phyloP scores from a whole-genome alignment of 2,888 invertebrate genomes.

The Andrena bicolor region DNA sequence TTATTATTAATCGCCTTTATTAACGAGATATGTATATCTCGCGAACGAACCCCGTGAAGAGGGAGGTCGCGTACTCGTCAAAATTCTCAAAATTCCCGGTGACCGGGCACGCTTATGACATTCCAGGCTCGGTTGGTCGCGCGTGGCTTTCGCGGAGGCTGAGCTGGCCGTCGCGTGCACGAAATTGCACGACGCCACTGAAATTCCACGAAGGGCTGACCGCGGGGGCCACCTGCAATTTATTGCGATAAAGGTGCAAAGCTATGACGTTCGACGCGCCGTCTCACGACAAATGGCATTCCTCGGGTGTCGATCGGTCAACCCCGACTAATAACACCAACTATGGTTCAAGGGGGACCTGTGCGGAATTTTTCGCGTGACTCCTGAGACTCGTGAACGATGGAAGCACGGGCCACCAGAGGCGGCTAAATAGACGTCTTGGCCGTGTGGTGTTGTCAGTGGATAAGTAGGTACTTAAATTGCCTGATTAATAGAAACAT shows the following conservation, averaged over 20 bases:
- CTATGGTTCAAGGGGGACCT: constrained; percentile 1
- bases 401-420: no score
- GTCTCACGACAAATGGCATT: constrained; percentile 71
- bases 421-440: no score
- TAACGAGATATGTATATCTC: constrained; percentile 23
- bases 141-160: constrained; percentile 30
- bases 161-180: constrained; percentile 77
- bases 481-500: no score
- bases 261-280: constrained; percentile 67
- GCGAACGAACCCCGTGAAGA: constrained; percentile 4
- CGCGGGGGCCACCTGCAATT: constrained; percentile 63
- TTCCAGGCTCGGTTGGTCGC: constrained; percentile 71
- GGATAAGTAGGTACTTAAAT: no score
- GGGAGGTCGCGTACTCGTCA: constrained; percentile 44
- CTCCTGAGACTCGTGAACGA: not conserved
- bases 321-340: constrained; percentile 48
- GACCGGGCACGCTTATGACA: constrained; percentile 72
- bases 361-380: constrained; percentile 19
- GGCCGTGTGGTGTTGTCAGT: no score
- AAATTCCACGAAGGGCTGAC: constrained; percentile 77
- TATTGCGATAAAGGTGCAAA: constrained; percentile 72
- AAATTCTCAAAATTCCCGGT: constrained; percentile 74
- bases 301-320: constrained; percentile 53
- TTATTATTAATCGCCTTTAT: no score
- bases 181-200: constrained; percentile 76